Base-by-base conservation (phyloP, 2,113 vertebrate species). In the Urocitellus parryii region DNA sequence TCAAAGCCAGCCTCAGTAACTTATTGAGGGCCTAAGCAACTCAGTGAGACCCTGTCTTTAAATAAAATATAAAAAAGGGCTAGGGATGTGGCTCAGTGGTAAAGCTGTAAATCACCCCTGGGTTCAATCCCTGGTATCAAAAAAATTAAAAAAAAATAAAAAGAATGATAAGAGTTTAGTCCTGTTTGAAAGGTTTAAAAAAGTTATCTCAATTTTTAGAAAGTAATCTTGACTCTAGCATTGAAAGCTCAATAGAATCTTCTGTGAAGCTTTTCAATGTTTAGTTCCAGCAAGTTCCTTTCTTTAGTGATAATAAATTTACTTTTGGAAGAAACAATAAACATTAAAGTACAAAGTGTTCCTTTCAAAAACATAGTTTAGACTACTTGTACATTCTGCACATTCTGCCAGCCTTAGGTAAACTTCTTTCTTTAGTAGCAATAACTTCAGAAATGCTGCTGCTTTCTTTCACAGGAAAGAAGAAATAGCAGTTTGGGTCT, bases 251-350 rank as follows among this genome's bases (percentile, higher is more conserved):
- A 88, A 45, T 56, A 89, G 1, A 4, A 85, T 13, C 11, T 32
- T 77, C 11, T 56, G n/a, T 78, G 65, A 86, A 86, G 53, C 12
- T 61, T 89, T 67, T 90, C 18, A 78, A 25, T 88, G 34, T 90
- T 92, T 95, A 61, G 11, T 0, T 88, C 29, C 73, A 74, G 17
- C 12, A 56, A 34, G 6, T 83, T 79, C 17, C 53, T 68, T 79
- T 61, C 8, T 94, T 91, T 73, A 42, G 32, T 86, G 61, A 86
- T 74, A 90, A 81, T 72, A 84, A 58, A 88, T 85, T 73, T 84
- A 88, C 37, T 68, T 97, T 88, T 61, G 53, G 68, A 90, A 94
- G 74, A 73, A 88, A 85, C 5, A 72, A 82, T 88, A 90, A 85
- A 90, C 39, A 85, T 72, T 56, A 34, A 78, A 51, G 48, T 13